Base-by-base conservation (phyloP, 1,140 invertebrate species). In the Bombus turneri region DNA sequence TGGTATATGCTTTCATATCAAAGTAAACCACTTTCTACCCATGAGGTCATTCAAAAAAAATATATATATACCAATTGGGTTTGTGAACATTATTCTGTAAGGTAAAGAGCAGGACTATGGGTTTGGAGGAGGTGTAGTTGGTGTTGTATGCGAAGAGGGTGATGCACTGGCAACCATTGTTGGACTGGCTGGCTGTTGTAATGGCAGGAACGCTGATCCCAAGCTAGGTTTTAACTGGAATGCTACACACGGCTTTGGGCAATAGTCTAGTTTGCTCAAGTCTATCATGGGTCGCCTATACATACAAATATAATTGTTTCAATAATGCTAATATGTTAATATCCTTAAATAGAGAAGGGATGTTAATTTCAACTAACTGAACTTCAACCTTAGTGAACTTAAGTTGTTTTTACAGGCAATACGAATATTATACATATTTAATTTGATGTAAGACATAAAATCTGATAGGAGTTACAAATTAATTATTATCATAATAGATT, bases 211-310 rank as follows among this genome's bases (percentile, higher is more conserved):
- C 86, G 98, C 98, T 68, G 97, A 98, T 86, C 97, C 97, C 86
- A 97, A 96, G 92, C 97, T 98, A 80, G 97, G 97, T 91, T 97
- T 97, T 91, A 98, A 95, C 88, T 97, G 97, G 95, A 98, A 98
- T 86, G 96, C 96, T 93, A 96, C 96, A 91, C 96, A 96, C 73
- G 97, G 96, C 91, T 97, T 97, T 87, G 94, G 90, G 85, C 93
- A 94, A 92, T 94, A 95, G 87, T 95, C 94, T 93, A 95, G 90
- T 89, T 96, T 94, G 88, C 93, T 94, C 92, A 95, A 92, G 89
- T 96, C 95, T 85, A 95, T 93, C 94, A 95, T 95, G 78, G 95
- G 95, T 88, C 95, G 94, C 93, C 95, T 96, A 83, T 41, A 66
- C 83, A 87, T 64, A 86, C 77, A 86, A 77, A 82, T 83, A 81